These are phyloP conservation scores for Prietella phreatophila DNA, from an alignment of 2,113 vertebrate genomes.

Conservation along the genomic window DNA sequence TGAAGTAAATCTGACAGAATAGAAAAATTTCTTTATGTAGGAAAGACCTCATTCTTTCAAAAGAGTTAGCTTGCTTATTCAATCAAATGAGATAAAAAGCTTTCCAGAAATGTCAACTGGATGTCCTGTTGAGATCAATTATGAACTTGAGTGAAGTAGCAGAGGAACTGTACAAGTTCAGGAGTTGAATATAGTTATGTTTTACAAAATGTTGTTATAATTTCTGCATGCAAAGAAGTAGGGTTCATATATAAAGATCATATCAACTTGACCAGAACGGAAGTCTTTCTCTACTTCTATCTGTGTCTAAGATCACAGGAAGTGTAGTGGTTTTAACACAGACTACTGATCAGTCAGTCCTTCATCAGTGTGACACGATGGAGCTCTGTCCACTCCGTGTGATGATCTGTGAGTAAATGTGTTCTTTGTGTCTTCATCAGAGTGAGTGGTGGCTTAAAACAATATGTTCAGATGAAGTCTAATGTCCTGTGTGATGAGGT, in stretches of 20 bases:
- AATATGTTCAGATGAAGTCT: no score
- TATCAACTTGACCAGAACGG: neutral
- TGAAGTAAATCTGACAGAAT: neutral
- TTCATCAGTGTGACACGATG: neutral
- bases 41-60: no score
- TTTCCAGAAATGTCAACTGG: no score
- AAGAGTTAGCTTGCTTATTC: no score
- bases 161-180: neutral
- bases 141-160: no score
- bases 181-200: neutral
- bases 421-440: neutral
- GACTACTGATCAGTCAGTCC: neutral
- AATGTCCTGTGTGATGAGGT: no score
- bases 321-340: neutral
- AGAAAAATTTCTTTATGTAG: no score
- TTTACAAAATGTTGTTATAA: neutral
- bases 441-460: neutral
- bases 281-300: neutral
- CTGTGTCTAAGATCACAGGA: neutral
- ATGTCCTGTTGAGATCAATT: no score
- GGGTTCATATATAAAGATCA: no score
- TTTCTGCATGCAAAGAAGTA: no score
- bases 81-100: no score
- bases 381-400: neutral
- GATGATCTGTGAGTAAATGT: neutral